These are phyloP conservation scores for Pantelozetes paolii DNA, from an alignment of 2,888 invertebrate species.

Conservation along the genomic window DNA sequence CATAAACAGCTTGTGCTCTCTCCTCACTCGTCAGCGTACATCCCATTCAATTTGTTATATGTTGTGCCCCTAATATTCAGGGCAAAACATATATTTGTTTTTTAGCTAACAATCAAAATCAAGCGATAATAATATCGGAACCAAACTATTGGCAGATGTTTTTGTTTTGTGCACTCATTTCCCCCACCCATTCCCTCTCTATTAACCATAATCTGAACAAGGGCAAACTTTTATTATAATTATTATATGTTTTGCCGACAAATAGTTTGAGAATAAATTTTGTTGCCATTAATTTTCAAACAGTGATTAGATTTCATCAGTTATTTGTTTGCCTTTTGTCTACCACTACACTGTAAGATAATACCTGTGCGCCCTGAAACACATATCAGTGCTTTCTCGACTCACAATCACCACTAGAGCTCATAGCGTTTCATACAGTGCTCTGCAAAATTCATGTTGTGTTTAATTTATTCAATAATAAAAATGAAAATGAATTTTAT, in stretches of 20 bases:
- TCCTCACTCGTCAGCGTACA: neutral
- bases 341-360: no score
- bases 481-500: no score
- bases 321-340: neutral
- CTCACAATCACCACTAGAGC: no score
- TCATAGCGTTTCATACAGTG: no score
- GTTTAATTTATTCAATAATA: no score
- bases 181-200: neutral
- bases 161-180: neutral
- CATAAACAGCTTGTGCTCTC: neutral
- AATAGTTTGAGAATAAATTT: neutral
- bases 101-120: constrained; percentile 6
- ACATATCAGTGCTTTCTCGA: no score
- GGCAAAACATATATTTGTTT: constrained; percentile 7
- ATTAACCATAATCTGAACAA: neutral
- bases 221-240: neutral
- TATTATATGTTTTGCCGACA: neutral
- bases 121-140: neutral
- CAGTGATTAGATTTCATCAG: constrained; percentile 15
- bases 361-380: no score
- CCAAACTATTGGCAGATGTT: neutral
- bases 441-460: no score
- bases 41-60: neutral
- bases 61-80: neutral
- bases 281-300: constrained; percentile 13